These are phyloP conservation scores for Zaprionus kolodkinae DNA, from an alignment of 1,140 invertebrate genomes.

Conservation along the genomic window DNA sequence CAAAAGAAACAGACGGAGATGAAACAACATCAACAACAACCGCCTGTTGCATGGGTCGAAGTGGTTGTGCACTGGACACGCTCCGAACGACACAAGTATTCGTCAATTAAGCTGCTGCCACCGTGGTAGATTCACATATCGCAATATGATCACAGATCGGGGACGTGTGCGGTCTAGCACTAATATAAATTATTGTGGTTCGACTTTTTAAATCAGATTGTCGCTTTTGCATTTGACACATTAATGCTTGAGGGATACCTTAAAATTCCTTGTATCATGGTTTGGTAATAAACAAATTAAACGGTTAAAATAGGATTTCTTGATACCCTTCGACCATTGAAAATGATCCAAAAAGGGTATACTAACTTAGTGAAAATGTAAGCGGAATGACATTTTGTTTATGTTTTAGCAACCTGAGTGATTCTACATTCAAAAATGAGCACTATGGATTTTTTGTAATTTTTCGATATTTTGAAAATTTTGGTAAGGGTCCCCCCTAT, in stretches of 20 bases:
- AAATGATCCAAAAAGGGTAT: no score
- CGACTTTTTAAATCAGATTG: not conserved
- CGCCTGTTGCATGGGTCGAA: conserved; percentile 29
- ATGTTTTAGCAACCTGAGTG: no score
- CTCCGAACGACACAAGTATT: conserved; percentile 10
- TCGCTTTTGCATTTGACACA: not conserved
- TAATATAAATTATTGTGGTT: no score
- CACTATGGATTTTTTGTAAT: no score
- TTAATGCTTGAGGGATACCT: not conserved
- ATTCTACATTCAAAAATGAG: no score
- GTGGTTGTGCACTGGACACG: conserved; percentile 58
- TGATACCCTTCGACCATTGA: no score
- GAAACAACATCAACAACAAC: not conserved
- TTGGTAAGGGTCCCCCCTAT: no score
- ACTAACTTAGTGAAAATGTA: no score
- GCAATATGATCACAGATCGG: conserved; percentile 14
- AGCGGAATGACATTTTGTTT: no score
- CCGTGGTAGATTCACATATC: conserved; percentile 50
- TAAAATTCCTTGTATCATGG: not conserved
- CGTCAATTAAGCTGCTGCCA: conserved; percentile 51
- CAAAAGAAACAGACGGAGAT: conserved; percentile 13
- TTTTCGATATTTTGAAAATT: no score
- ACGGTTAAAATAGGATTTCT: not conserved
- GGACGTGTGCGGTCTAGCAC: no score
- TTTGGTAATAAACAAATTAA: not conserved